Evolutionary conservation across 1,140 invertebrate species (phyloP), one percentile per base, ranked within the genome.

Genomic region (Panulirus ornatus): DNA sequence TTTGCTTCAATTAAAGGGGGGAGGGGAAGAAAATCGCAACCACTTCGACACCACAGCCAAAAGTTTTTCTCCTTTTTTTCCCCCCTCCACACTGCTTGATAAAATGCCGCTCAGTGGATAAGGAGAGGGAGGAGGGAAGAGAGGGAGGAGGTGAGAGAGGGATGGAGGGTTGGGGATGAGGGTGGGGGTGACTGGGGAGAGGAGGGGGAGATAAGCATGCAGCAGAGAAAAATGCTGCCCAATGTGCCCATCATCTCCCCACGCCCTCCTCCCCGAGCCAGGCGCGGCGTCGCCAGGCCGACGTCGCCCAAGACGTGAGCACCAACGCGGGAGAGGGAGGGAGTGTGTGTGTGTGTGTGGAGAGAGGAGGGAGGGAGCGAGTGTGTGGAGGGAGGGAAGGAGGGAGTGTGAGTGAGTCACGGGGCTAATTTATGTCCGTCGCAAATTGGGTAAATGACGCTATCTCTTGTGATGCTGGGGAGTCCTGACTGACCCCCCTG

Each of bases 281-380:
- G n/a, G n/a, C n/a, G n/a, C n/a, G n/a, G n/a, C n/a, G n/a, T n/a
- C n/a, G n/a, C n/a, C n/a, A n/a, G n/a, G n/a, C n/a, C n/a, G n/a
- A n/a, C n/a, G n/a, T n/a, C n/a, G n/a, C n/a, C n/a, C n/a, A n/a
- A 40, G 40, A 75, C 71, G 36, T 40, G 40, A 42, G 22, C 36
- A 42, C 11, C 11, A 14, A 40, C 36, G 71, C 36, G 14, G 40
- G 11, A 6, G 8, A 22, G 2, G 11, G 71, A 42, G 22, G 22
- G 14, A 42, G n/a, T n/a, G 66, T 70, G 66, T 70, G 66, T 70
- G 66, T 70, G 66, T 70, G 63, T 70, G 63, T 70, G n/a, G n/a
- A n/a, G n/a, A n/a, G n/a, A n/a, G n/a, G n/a, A n/a, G n/a, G n/a
- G n/a, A n/a, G n/a, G n/a, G n/a, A n/a, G n/a, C n/a, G 66, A 70